Conservation (phyloP, 2,113 vertebrate species). For the Dissostichus mawsoni region DNA sequence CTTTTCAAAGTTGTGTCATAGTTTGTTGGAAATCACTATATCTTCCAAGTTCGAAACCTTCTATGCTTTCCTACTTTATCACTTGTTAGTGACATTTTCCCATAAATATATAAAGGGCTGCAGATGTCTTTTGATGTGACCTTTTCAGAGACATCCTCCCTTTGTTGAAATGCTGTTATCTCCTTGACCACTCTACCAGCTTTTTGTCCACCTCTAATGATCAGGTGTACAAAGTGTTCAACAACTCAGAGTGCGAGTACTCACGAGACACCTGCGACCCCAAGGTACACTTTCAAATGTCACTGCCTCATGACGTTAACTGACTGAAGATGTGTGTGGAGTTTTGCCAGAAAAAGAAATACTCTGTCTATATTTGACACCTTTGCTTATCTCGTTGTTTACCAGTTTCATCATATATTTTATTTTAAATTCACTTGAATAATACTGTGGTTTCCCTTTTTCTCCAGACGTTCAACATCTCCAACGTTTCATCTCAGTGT, state of each 20-base stretch:
- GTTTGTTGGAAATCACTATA: background rate
- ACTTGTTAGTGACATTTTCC: too few species aligned
- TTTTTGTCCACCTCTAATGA: constrained; percentile 95
- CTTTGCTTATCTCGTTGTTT: background rate
- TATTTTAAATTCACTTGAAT: background rate
- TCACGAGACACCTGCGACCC: constrained; percentile 86
- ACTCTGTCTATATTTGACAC: background rate
- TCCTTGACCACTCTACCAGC: constrained; percentile 83
- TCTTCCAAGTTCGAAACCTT: background rate
- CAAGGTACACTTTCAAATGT: constrained; percentile 79
- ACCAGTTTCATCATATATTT: background rate
- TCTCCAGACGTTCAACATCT: constrained; percentile 86
- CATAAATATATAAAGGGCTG: too few species aligned
- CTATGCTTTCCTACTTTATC: too few species aligned
- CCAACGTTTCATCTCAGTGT: constrained; percentile 81
- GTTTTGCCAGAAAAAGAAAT: background rate
- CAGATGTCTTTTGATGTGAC: background rate
- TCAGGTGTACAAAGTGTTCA: constrained; percentile 92
- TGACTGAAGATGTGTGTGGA: background rate
- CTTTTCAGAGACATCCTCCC: background rate
- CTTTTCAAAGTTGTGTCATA: background rate
- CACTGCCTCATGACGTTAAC: background rate
- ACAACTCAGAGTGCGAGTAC: constrained; percentile 76
- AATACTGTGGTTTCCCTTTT: constrained; percentile 5
- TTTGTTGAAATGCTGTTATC: background rate